Base-by-base conservation (phyloP, 2,888 invertebrate genomes). In the Chaitophorus viminalis region DNA sequence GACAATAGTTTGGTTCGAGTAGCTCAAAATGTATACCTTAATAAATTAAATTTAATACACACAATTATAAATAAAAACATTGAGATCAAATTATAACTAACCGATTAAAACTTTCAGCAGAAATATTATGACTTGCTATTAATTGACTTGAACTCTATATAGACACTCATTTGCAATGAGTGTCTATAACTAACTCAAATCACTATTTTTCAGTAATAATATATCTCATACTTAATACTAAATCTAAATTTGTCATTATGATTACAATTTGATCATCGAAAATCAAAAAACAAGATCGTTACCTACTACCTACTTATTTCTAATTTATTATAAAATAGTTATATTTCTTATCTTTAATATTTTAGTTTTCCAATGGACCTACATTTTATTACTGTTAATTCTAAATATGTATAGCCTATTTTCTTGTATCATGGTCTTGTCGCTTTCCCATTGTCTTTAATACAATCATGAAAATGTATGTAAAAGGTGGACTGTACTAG, bases 381-480 rank as follows among this genome's bases (percentile, higher is more conserved):
- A 85, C 31, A 68, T 85, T 77, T 76, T 77, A 85, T 33, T 77
- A 85, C 68, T 68, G 33, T 85, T 85, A 77, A 77, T 68, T 85
- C 52, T 85, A 77, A 68, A 68, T 68, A 77, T 68, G 46, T 68
- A 77, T 77, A 77, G 46, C 84, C 76, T 77, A 84, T 68, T 77
- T 77, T 85, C 84, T 85, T 52, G n/a, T 77, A 68, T 85, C 84
- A n/a, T 68, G 68, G 76, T 77, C 68, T 86, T 86, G 36, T 86
- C 29, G 86, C 86, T 86, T 79, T 36, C 86, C 78, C 79, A 79
- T 79, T 78, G 70, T 86, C 70, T 86, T 54, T 39, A 86, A 86
- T 79, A 79, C 86, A 86, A 86, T 86, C 86, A 86, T 86, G 86
- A 79, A 86, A 70, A 79, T 86, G 86, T 79, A 79, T 86, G 86